Conservation (phyloP, 1,140 invertebrate species). For the Drosophila nigromelanica region DNA sequence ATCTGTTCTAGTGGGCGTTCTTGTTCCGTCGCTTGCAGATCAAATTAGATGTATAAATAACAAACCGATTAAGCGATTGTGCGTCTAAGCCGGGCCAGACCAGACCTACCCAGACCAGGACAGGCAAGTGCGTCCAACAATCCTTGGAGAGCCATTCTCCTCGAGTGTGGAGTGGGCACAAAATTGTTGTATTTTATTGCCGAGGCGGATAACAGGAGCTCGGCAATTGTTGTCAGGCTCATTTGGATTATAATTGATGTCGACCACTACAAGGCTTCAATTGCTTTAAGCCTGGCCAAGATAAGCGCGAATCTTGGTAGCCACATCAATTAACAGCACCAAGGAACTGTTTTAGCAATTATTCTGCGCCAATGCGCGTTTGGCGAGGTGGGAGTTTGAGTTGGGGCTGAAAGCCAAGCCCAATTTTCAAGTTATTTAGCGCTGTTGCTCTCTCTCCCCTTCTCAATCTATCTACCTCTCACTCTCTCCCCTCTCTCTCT, state of each 20-base stretch:
- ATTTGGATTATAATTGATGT: constrained; percentile 82
- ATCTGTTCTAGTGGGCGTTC: constrained; percentile 49
- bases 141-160: constrained; percentile 32
- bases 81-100: constrained; percentile 53
- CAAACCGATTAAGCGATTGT: constrained; percentile 80
- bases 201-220: constrained; percentile 65
- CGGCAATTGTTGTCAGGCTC: constrained; percentile 67
- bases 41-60: constrained; percentile 83
- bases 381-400: constrained; percentile 2
- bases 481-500: too few species aligned
- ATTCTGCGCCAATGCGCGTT: constrained; percentile 40
- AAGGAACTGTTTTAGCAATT: constrained; percentile 47
- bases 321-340: constrained; percentile 2
- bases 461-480: too few species aligned
- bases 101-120: neutral
- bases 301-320: constrained; percentile 53
- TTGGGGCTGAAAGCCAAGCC: constrained; percentile 26
- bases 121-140: constrained; percentile 43
- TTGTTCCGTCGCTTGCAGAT: constrained; percentile 66
- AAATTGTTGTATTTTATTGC: constrained; percentile 76
- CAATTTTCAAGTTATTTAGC: constrained; percentile 78
- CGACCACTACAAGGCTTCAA: constrained; percentile 38
- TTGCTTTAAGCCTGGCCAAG: constrained; percentile 52
- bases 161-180: neutral
- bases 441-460: neutral